phyloP scores from a whole-genome alignment of 2,888 invertebrate genomes.

The Rugalucina vietnamica region DNA sequence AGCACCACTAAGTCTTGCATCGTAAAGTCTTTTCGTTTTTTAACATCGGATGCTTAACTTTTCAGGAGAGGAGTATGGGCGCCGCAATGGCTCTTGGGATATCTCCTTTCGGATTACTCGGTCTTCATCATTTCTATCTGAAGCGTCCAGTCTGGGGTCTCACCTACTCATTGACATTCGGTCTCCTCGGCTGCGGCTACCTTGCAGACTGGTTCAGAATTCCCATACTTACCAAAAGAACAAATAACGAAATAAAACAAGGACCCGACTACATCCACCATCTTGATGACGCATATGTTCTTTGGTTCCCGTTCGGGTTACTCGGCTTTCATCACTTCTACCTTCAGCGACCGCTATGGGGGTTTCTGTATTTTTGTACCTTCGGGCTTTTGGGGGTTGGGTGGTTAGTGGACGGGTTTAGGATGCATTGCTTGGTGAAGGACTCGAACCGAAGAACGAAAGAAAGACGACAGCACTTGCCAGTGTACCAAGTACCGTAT shows the following conservation, averaged over 20 bases:
- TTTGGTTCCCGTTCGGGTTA: slow-evolving; percentile 70
- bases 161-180: slow-evolving; percentile 69
- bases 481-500: background rate
- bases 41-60: too few species aligned
- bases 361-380: slow-evolving; percentile 70
- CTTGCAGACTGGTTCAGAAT: slow-evolving; percentile 74
- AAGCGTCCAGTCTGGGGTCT: slow-evolving; percentile 62
- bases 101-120: slow-evolving; percentile 65
- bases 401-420: slow-evolving; percentile 71
- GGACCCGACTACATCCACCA: slow-evolving; percentile 46
- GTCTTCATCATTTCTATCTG: slow-evolving; percentile 71
- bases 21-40: too few species aligned
- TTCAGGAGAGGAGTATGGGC: slow-evolving; percentile 42
- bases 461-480: slow-evolving; percentile 15
- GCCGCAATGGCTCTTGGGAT: slow-evolving; percentile 61
- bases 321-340: slow-evolving; percentile 67
- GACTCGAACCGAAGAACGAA: slow-evolving; percentile 57
- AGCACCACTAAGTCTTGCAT: too few species aligned
- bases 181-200: slow-evolving; percentile 70
- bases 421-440: slow-evolving; percentile 68
- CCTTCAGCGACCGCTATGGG: slow-evolving; percentile 68
- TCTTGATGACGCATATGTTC: slow-evolving; percentile 69
- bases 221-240: slow-evolving; percentile 64
- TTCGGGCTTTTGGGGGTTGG: slow-evolving; percentile 72
- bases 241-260: slow-evolving; percentile 55